Conservation (phyloP, 2,113 vertebrate genomes). For the Alouatta palliata region DNA sequence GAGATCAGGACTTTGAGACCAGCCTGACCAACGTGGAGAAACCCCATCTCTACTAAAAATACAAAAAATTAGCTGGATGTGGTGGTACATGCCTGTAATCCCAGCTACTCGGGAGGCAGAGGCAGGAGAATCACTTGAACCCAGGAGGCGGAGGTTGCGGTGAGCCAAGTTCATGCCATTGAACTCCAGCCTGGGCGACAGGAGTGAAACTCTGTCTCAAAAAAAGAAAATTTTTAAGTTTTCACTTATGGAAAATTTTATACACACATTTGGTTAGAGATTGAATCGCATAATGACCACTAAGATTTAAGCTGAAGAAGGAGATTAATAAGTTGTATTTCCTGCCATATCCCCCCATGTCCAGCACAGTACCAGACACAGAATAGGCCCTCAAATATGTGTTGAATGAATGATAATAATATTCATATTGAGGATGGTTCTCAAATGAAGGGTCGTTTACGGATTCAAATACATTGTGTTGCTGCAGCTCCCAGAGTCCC, state of each 20-base stretch:
- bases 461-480: not conserved
- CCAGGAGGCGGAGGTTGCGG: no score
- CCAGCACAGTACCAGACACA: not conserved
- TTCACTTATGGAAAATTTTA: not conserved
- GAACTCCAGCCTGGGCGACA: no score
- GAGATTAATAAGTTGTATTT: not conserved
- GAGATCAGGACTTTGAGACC: no score
- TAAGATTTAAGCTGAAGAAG: not conserved
- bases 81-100: no score
- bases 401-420: not conserved
- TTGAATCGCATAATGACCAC: not conserved
- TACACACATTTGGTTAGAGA: not conserved
- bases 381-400: not conserved
- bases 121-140: no score
- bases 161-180: no score
- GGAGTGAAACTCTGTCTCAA: no score
- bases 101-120: no score
- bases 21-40: no score
- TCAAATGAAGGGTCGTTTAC: not conserved
- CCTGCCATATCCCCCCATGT: rapidly evolving
- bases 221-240: not conserved
- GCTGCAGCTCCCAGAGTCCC: no score
- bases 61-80: no score
- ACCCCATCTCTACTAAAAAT: no score
- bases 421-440: not conserved